These are phyloP conservation scores for Ophthalmolycus amberensis DNA, from an alignment of 2,113 vertebrate species.

Conservation along the genomic window DNA sequence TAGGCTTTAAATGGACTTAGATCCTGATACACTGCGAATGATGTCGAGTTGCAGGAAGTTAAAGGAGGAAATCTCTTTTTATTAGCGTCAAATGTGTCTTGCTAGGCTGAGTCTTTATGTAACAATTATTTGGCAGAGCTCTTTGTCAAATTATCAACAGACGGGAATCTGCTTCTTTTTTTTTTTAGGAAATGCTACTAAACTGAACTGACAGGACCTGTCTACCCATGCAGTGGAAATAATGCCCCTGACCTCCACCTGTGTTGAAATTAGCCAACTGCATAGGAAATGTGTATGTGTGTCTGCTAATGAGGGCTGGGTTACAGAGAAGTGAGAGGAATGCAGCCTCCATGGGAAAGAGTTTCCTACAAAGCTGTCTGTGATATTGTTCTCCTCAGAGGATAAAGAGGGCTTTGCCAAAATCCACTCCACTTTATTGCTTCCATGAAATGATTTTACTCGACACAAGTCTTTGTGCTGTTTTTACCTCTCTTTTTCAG, in stretches of 20 bases:
- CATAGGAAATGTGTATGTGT: conserved; percentile 46
- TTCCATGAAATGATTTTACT: conserved; percentile 52
- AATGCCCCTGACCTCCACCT: conserved; percentile 31
- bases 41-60: background rate
- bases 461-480: background rate
- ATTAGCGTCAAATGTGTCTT: background rate
- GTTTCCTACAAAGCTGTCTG: conserved; percentile 51
- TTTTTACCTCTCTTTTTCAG: conserved; percentile 34
- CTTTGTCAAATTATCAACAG: conserved; percentile 1
- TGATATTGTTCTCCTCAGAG: conserved; percentile 59
- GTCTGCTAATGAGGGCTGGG: conserved; percentile 24
- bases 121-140: background rate
- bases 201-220: conserved; percentile 16
- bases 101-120: background rate
- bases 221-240: conserved; percentile 11
- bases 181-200: conserved; percentile 13
- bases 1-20: background rate
- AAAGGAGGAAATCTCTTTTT: background rate
- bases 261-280: conserved; percentile 37
- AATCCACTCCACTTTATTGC: conserved; percentile 73
- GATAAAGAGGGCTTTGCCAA: conserved; percentile 61
- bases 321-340: conserved; percentile 15
- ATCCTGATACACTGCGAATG: background rate
- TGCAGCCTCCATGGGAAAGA: conserved; percentile 56
- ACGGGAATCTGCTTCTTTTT: background rate